Percentiles rank a stretch among this genome's conserved stretches.
Evolutionary conservation across 2,113 vertebrate genomes (phyloP).

Genomic region (Gobio gobio): DNA sequence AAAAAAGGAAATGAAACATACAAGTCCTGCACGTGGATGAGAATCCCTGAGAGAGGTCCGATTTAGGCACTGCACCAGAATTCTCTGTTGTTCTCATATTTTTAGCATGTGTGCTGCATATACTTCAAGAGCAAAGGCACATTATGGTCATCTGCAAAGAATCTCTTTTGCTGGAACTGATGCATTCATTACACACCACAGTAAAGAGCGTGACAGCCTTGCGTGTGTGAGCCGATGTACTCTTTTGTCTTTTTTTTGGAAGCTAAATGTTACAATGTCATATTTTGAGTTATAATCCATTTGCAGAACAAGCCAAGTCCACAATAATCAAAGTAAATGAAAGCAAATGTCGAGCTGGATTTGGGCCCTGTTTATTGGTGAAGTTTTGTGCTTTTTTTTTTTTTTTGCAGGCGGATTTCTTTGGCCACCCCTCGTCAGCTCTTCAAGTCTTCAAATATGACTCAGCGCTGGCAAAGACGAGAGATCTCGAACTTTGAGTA

Average conservation of each 20-base stretch:
- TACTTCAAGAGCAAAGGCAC: slow-evolving; percentile 20
- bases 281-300: slow-evolving; percentile 33
- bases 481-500: slow-evolving; percentile 99
- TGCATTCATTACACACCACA: slow-evolving; percentile 50
- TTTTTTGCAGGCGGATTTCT: slow-evolving; percentile 88
- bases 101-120: slow-evolving; percentile 5
- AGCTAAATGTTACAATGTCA: slow-evolving; percentile 39
- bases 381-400: neutral
- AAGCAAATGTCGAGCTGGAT: slow-evolving; percentile 15
- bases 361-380: slow-evolving; percentile 9
- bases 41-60: neutral
- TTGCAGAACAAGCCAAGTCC: slow-evolving; percentile 22
- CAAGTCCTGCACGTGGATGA: neutral
- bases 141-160: slow-evolving; percentile 45
- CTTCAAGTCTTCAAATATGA: slow-evolving; percentile 99
- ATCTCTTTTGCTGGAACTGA: slow-evolving; percentile 33
- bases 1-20: neutral
- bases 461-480: slow-evolving; percentile 97
- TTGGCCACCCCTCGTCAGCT: slow-evolving; percentile 94
- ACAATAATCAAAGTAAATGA: slow-evolving; percentile 27
- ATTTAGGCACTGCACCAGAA: neutral
- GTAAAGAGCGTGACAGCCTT: slow-evolving; percentile 36
- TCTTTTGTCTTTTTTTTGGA: slow-evolving; percentile 47
- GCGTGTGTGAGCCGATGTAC: slow-evolving; percentile 38
- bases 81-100: slow-evolving; percentile 1